Base-by-base conservation (phyloP, 2,888 invertebrate species). In the Phyllotreta cruciferae region DNA sequence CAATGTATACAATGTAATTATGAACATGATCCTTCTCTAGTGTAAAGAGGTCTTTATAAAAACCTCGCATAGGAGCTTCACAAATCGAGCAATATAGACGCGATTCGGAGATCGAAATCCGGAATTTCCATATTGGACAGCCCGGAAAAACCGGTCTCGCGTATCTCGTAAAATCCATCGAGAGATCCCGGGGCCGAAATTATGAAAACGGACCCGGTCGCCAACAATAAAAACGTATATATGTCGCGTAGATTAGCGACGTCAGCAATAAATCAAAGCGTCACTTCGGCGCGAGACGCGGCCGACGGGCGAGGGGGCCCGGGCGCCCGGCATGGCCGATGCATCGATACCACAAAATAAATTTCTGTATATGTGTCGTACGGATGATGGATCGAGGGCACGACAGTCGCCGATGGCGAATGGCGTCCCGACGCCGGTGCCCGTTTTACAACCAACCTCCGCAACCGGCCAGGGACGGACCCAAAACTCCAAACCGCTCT, bases 191-290 rank as follows among this genome's bases (percentile, higher is more conserved):
- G n/a, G n/a, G n/a, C 45, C 53, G 61, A 57, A 64, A 64, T 64
- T 61, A 64, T 64, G 49, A 61, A 60, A 63, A 52, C 47, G 38
- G 62, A 57, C 73, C 77, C 78, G 76, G 78, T 78, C 75, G 74
- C 79, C 77, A 80, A 81, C 80, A 81, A 81, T 80, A 81, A 81
- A 81, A 81, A 80, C 78, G 78, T 76, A 79, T 79, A 79, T 79
- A 79, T 78, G 80, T 80, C 80, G 80, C 79, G 78, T 80, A 81
- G 81, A 82, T 82, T 82, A 80, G 80, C 80, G 75, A 78, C 79
- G 81, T 81, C 80, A 80, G 75, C 78, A 75, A 81, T 81, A 81
- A 81, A 81, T 82, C 81, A 82, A 81, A 78, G 77, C 79, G 79
- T 80, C 80, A 81, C 80, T 80, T 78, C 76, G 77, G 73, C 76